Evolutionary conservation across 2,797 vertebrate species (phyloP).

Genomic region (Paramormyrops hopkinsi): DNA sequence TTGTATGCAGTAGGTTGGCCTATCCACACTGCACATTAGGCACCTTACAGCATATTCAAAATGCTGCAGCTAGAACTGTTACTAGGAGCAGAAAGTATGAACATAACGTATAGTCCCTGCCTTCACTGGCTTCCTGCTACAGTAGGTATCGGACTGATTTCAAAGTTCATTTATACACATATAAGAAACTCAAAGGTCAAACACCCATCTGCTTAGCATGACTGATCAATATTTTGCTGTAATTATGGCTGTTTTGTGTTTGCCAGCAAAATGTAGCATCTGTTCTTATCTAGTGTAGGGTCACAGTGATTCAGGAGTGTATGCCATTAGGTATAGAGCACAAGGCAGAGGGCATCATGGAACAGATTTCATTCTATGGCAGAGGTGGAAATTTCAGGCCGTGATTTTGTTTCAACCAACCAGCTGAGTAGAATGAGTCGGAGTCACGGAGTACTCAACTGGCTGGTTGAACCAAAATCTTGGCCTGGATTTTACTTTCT

Average conservation of each 20-base stretch:
- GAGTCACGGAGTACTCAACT: no score
- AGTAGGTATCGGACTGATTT: neutral
- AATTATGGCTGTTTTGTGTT: neutral
- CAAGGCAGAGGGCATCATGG: neutral
- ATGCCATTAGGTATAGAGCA: neutral
- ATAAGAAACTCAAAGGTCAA: neutral
- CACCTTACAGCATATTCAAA: neutral
- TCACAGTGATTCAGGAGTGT: neutral
- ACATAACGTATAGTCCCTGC: neutral
- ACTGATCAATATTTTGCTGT: neutral
- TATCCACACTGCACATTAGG: neutral
- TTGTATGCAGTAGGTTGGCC: neutral
- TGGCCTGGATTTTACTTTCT: no score
- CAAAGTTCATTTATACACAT: neutral
- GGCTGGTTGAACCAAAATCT: no score
- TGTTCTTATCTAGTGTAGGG: neutral
- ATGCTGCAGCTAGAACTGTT: neutral
- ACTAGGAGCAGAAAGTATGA: neutral
- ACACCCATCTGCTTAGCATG: neutral
- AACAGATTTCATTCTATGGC: neutral
- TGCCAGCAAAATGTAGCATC: neutral
- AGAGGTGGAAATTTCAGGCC: no score
- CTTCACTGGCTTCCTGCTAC: neutral
- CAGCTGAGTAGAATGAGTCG: no score
- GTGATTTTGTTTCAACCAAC: no score